Conservation (phyloP, 1,140 invertebrate species). For the Calliphora vicina region DNA sequence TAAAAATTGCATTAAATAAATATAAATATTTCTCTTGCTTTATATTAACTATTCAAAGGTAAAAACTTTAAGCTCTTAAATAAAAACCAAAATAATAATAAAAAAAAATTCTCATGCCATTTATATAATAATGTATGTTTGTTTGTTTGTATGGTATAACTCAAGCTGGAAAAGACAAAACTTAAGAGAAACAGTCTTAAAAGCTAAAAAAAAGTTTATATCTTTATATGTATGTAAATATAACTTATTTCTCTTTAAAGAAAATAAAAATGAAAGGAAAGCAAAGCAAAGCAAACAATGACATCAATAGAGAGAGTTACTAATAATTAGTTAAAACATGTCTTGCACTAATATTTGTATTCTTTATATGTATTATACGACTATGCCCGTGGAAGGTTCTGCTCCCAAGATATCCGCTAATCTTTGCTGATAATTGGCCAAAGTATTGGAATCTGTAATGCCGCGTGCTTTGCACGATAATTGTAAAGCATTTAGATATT, state of each 20-base stretch:
- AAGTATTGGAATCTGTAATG: slow-evolving; percentile 62
- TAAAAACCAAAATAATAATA: not conserved
- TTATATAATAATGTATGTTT: not conserved
- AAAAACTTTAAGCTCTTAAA: slow-evolving; percentile 6
- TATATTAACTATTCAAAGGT: not conserved
- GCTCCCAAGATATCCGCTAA: slow-evolving; percentile 67
- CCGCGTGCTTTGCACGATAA: slow-evolving; percentile 67
- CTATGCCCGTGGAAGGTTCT: slow-evolving; percentile 58
- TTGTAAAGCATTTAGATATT: slow-evolving; percentile 86
- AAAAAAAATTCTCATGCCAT: not conserved
- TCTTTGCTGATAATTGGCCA: slow-evolving; percentile 65
- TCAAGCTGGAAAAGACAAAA: not conserved
- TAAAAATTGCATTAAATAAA: slow-evolving; percentile 7
- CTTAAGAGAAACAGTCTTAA: slow-evolving; percentile 1
- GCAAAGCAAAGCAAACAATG: not conserved
- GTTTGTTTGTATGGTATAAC: not conserved
- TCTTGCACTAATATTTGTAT: too few relatives aligned
- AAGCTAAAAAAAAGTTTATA: not conserved
- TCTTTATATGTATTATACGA: slow-evolving; percentile 48
- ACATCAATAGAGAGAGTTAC: not conserved
- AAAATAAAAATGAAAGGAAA: not conserved
- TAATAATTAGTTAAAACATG: not conserved
- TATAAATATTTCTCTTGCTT: not conserved
- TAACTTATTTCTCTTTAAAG: not conserved
- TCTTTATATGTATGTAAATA: not conserved